phyloP scores from a whole-genome alignment of 2,797 vertebrate genomes.

The Urosaurus nigricauda region DNA sequence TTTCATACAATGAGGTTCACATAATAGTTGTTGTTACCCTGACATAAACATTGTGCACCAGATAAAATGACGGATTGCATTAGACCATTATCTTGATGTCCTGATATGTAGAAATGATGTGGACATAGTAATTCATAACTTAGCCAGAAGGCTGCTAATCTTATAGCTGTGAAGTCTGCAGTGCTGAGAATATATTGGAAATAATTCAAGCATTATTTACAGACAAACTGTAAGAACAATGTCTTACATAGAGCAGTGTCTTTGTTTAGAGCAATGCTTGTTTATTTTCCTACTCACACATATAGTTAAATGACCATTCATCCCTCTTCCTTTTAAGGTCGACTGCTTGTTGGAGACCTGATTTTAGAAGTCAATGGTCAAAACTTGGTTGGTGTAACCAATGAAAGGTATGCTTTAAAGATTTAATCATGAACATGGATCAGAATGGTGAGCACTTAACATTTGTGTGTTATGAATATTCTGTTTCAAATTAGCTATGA shows the following conservation, averaged over 20 bases:
- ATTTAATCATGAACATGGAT: not conserved
- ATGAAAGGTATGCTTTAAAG: slow-evolving; percentile 79
- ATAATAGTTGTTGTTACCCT: not conserved
- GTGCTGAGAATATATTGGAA: not conserved
- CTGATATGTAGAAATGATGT: not conserved
- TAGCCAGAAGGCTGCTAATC: slow-evolving; percentile 13
- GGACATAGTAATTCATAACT: not conserved
- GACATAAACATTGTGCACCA: not conserved
- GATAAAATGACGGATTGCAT: not conserved
- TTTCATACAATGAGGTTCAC: not conserved
- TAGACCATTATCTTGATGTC: not conserved
- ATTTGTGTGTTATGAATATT: not conserved
- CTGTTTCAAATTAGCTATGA: not conserved
- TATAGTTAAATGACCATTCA: not conserved
- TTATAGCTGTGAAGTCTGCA: not conserved
- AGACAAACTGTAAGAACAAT: not conserved
- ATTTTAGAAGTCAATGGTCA: slow-evolving; percentile 90
- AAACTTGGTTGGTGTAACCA: slow-evolving; percentile 86
- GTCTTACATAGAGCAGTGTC: not conserved
- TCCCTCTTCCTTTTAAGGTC: slow-evolving; percentile 76
- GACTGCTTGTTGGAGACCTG: slow-evolving; percentile 87
- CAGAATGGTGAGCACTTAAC: not conserved
- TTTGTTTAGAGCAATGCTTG: not conserved
- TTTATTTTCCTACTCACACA: not conserved
- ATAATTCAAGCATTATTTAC: slow-evolving; percentile 2